Base-by-base conservation (phyloP, 2,113 vertebrate genomes). In the Aphyosemion australe region DNA sequence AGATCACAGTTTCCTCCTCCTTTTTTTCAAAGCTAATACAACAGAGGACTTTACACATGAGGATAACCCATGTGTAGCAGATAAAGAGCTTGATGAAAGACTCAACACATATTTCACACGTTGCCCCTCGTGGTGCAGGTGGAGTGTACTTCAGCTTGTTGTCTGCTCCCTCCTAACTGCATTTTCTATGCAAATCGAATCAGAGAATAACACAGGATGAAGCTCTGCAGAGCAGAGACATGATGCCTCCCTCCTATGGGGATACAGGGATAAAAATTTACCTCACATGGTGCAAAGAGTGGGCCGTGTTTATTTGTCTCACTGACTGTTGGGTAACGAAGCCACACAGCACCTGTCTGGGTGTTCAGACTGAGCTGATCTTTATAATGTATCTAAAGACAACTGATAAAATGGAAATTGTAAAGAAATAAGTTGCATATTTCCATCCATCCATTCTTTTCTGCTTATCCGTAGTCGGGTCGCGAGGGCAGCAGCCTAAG, bases 41-140 rank as follows among this genome's bases (percentile, higher is more conserved):
- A 86, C 80, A 78, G 66, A 87, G 61, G 68, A 80, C 72, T 69
- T 81, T 83, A 65, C 72, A 80, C 76, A 41, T 1, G 70, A 85
- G 76, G 69, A 55, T 80, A 78, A 81, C 67, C 61, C 74, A 60
- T 69, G 79, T 13, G 62, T 47, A 14, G 75, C 58, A 73, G 78
- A 85, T 76, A 85, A 86, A 85, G 85, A 71, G 84, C 42, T 80
- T 82, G 89, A 88, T 85, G 84, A 87, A 87, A 90, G 79, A 74
- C 76, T 74, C 71, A 82, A 79, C 87, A 76, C 81, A 88, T 86
- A 86, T 86, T 86, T 86, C 76, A 84, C 83, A 67, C 56, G 31
- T 65, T 48, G 74, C 67, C 76, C 75, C 83, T 80, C 58, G 77
- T 66, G 69, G 75, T 63, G 82, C 83, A 87, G 82, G 87, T 89